A percentile compares a stretch with the other conserved stretches of the same genome.
These are phyloP conservation scores for Eulemur coronatus DNA, from an alignment of 2,797 vertebrate genomes.

Conservation along the genomic window DNA sequence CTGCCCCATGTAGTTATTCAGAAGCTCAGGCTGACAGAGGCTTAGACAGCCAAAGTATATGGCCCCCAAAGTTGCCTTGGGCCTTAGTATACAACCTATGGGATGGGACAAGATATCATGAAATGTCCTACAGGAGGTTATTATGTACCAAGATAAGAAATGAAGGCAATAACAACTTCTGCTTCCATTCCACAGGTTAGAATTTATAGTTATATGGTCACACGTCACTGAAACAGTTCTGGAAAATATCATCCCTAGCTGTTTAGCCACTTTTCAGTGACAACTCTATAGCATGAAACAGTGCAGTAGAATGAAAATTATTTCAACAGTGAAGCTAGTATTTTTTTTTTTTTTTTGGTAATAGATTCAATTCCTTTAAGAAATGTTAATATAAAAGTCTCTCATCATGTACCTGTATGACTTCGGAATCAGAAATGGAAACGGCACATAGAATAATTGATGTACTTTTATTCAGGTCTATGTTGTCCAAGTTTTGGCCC, in stretches of 20 bases:
- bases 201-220: neutral
- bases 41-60: neutral
- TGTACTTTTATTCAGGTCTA: neutral
- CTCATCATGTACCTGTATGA: neutral
- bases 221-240: neutral
- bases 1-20: neutral
- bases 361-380: neutral
- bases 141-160: neutral
- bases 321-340: neutral
- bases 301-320: neutral
- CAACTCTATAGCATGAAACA: rapidly evolving
- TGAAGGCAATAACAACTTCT: neutral
- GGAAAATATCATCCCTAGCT: neutral
- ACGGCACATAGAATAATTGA: neutral
- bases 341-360: neutral
- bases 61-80: neutral
- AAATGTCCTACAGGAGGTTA: neutral
- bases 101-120: too few relatives aligned
- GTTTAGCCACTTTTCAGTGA: neutral
- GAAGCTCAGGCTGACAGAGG: neutral
- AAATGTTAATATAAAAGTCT: neutral
- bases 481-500: neutral
- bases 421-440: neutral
- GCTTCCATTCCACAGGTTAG: neutral
- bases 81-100: neutral